Conservation (phyloP, 2,797 vertebrate species). For the Acrossocheilus fasciatus region DNA sequence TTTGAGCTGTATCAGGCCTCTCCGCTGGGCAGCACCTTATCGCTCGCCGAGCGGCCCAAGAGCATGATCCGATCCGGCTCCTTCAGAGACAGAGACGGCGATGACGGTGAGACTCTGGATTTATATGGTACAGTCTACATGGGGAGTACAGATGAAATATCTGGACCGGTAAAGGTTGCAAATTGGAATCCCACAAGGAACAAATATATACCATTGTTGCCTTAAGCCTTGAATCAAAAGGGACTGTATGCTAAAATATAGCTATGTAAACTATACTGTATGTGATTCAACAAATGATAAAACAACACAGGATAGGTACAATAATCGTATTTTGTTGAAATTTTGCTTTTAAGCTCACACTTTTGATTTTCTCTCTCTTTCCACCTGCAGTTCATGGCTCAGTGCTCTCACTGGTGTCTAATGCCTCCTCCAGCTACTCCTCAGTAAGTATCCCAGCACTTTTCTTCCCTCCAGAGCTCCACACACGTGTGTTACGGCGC, state of each 20-base stretch:
- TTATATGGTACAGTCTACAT: too few species aligned
- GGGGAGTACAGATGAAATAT: not conserved
- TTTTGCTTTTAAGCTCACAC: not conserved
- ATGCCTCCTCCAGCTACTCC: slow-evolving; percentile 93
- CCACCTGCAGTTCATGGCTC: slow-evolving; percentile 91
- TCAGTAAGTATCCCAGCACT: slow-evolving; percentile 84
- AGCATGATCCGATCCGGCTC: slow-evolving; percentile 94
- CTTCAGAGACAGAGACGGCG: slow-evolving; percentile 88
- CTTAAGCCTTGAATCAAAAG: not conserved
- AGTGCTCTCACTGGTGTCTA: slow-evolving; percentile 94
- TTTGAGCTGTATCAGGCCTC: slow-evolving; percentile 90
- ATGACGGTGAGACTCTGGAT: slow-evolving; percentile 84
- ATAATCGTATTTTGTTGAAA: not conserved
- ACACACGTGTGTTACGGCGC: not conserved
- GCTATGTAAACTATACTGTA: not conserved
- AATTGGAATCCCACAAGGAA: not conserved
- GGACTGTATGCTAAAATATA: not conserved
- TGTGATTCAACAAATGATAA: too few species aligned
- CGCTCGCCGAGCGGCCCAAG: slow-evolving; percentile 91
- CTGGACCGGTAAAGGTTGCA: not conserved
- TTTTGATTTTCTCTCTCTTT: slow-evolving; percentile 8
- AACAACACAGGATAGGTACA: not conserved
- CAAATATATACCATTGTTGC: not conserved
- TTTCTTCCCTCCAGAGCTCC: not conserved
- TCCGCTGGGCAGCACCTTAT: slow-evolving; percentile 92